phyloP scores from a whole-genome alignment of 2,888 invertebrate species.

The Diplolepis rosae region DNA sequence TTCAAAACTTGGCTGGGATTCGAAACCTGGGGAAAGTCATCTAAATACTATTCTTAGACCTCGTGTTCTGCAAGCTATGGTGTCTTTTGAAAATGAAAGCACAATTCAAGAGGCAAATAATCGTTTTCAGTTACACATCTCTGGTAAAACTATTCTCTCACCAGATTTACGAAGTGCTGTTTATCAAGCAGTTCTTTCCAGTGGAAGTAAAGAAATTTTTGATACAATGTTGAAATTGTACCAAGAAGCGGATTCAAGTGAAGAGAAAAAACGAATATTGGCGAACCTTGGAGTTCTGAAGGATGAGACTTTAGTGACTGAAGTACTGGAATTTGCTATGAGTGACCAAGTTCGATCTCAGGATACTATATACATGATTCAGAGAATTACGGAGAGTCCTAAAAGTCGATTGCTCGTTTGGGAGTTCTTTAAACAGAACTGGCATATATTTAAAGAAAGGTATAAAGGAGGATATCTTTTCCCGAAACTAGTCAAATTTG shows the following conservation, averaged over 20 bases:
- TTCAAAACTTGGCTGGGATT: slow-evolving; percentile 88
- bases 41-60: slow-evolving; percentile 80
- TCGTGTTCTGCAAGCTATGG: slow-evolving; percentile 87
- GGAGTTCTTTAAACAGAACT: slow-evolving; percentile 92
- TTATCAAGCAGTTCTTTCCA: slow-evolving; percentile 85
- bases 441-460: slow-evolving; percentile 83
- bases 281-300: slow-evolving; percentile 87
- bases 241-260: slow-evolving; percentile 89
- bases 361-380: slow-evolving; percentile 92
- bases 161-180: slow-evolving; percentile 91
- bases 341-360: slow-evolving; percentile 94
- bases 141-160: slow-evolving; percentile 78
- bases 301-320: slow-evolving; percentile 82
- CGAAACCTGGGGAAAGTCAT: slow-evolving; percentile 87
- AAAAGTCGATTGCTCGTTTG: slow-evolving; percentile 91
- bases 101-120: slow-evolving; percentile 85
- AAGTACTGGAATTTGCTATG: slow-evolving; percentile 87
- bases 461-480: slow-evolving; percentile 91
- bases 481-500: slow-evolving; percentile 88
- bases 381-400: slow-evolving; percentile 87
- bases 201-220: slow-evolving; percentile 82
- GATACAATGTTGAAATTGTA: slow-evolving; percentile 87
- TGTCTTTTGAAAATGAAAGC: slow-evolving; percentile 84
- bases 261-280: slow-evolving; percentile 93
- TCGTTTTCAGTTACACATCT: slow-evolving; percentile 81